These are phyloP conservation scores for Thelaira solivaga DNA, from an alignment of 2,888 invertebrate genomes.

Conservation along the genomic window DNA sequence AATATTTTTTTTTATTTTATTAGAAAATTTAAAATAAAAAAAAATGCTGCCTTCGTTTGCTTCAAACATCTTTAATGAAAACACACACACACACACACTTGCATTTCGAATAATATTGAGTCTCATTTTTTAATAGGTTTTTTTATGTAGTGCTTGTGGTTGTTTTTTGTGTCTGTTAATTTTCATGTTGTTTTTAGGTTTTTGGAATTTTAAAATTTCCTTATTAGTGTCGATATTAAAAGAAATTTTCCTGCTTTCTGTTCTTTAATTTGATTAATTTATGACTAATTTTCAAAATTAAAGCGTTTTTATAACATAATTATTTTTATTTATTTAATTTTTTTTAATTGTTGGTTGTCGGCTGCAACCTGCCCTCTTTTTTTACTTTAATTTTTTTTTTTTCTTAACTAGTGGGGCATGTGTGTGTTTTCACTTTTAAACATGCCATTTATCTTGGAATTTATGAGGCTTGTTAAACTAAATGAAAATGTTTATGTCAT, in stretches of 20 bases:
- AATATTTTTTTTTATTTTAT: too few species aligned
- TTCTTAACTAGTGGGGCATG: slow-evolving; percentile 23
- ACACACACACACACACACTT: too few species aligned
- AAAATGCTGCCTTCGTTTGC: too few species aligned
- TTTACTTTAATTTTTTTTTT: not conserved
- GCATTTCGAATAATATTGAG: too few species aligned
- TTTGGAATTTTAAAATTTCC: not conserved
- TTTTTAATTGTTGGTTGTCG: slow-evolving; percentile 47
- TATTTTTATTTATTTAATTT: too few species aligned
- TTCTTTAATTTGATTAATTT: slow-evolving; percentile 58
- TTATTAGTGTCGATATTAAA: not conserved
- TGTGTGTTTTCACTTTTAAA: slow-evolving; percentile 44
- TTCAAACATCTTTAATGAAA: too few species aligned
- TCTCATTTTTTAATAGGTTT: too few species aligned
- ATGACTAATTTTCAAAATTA: slow-evolving; percentile 54
- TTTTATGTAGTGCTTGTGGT: too few species aligned
- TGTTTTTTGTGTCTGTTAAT: slow-evolving; percentile 17
- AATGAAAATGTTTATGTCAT: slow-evolving; percentile 61
- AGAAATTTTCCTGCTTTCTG: not conserved
- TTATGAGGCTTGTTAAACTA: slow-evolving; percentile 61
- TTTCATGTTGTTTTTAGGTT: slow-evolving; percentile 2
- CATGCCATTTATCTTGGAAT: slow-evolving; percentile 55
- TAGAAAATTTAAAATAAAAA: too few species aligned
- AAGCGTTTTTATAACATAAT: slow-evolving; percentile 51
- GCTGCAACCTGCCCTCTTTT: slow-evolving; percentile 16